Evolutionary conservation across 2,797 vertebrate species (phyloP).

Genomic region (Botia kubotai): DNA sequence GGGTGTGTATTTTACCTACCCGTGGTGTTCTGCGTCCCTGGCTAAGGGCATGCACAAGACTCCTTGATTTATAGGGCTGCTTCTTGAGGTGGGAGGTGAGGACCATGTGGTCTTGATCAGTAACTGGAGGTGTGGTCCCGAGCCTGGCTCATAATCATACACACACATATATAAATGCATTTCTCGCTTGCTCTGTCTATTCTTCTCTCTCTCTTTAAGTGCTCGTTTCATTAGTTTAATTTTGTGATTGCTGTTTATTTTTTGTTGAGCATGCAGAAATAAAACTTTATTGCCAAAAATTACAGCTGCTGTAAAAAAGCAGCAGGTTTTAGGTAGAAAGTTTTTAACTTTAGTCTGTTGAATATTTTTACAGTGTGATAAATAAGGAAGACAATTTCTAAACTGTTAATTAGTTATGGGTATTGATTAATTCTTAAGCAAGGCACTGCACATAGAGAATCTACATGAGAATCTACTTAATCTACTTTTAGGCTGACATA

Average conservation of each 20-base stretch:
- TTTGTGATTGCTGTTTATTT: background rate
- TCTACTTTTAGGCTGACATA: background rate
- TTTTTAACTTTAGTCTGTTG: background rate
- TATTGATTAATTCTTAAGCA: background rate
- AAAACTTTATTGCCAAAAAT: too few relatives aligned
- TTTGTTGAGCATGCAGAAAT: background rate
- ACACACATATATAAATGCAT: background rate
- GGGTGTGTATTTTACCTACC: slow-evolving; percentile 54
- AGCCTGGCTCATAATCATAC: background rate
- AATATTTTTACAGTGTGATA: background rate
- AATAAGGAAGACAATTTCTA: background rate
- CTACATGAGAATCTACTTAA: too few relatives aligned
- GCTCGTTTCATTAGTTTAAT: too few relatives aligned
- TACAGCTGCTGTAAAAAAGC: too few relatives aligned
- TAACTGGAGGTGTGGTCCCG: slow-evolving; percentile 56
- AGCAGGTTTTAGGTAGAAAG: background rate
- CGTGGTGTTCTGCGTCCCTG: slow-evolving; percentile 50
- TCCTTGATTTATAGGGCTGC: slow-evolving; percentile 59
- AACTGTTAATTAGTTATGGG: background rate
- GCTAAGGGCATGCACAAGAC: slow-evolving; percentile 23
- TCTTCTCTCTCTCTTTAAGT: too few relatives aligned
- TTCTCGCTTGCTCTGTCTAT: background rate
- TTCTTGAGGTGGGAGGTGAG: slow-evolving; percentile 43
- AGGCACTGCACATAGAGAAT: background rate
- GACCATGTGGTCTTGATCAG: slow-evolving; percentile 58